Evolutionary conservation across 2,888 invertebrate species (phyloP), one percentile per base, ranked within the genome.

Genomic region (Drosophila barbarae): DNA sequence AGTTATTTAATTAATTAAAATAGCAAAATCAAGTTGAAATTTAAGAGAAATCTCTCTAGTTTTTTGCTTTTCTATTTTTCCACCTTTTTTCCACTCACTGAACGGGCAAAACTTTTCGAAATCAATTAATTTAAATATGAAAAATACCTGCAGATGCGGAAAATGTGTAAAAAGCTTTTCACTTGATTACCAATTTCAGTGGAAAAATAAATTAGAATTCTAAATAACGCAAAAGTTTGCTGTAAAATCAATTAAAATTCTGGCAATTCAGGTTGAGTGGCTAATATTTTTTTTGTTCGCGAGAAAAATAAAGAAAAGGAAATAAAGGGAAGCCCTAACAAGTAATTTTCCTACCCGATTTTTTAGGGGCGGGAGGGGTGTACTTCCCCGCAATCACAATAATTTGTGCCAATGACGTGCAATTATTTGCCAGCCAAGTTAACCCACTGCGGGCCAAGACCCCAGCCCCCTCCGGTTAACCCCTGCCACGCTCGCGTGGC

Each of bases 401-500:
- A 79, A 79, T 79, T 79, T 79, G 77, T 47, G 69, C 75, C 81
- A 79, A 79, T 79, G 84, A 77, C 77, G 73, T 80, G 81, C 84
- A 80, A 77, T 79, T 83, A 79, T 79, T 79, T 77, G 79, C 53
- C 59, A 76, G 79, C 58, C 76, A 77, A 77, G 64, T 82, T 78
- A 38, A 36, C 30, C 53, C 55, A 47, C 21, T 69, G 61, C 51
- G 69, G 59, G 53, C 65, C 68, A 51, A 56, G 36, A 28, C 1
- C 35, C 15, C 34, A 30, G 38, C 32, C 36, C 21, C 23, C 5
- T 3, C 5, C 38, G 50, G 18, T n/a, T 49, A 34, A 23, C 36
- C 46, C 23, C 32, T 32, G 8, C 5, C 36, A 57, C 52, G 42
- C 47, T 60, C 69, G 77, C 71, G 65, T 70, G 68, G 79, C 79